These are phyloP conservation scores for Metellina segmentata DNA, from an alignment of 2,888 invertebrate genomes.

Conservation along the genomic window DNA sequence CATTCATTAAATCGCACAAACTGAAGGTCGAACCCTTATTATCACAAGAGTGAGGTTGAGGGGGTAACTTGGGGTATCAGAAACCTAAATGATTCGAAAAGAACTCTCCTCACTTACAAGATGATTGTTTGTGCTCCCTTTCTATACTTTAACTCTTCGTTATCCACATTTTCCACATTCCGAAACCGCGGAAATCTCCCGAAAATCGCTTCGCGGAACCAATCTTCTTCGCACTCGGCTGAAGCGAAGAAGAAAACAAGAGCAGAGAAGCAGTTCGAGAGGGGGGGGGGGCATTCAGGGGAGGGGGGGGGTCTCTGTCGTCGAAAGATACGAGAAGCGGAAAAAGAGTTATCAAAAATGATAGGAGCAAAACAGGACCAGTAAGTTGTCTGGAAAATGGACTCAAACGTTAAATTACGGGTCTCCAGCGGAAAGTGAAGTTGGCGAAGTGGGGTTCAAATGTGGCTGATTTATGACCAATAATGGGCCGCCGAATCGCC, in stretches of 20 bases:
- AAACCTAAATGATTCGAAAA: too few relatives aligned
- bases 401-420: slow-evolving; percentile 61
- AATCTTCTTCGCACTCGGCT: not conserved
- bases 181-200: not conserved
- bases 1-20: too few relatives aligned
- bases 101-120: too few relatives aligned
- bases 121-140: too few relatives aligned
- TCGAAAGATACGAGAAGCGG: slow-evolving; percentile 4
- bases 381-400: slow-evolving; percentile 40
- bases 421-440: slow-evolving; percentile 29
- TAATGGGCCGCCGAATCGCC: slow-evolving; percentile 62
- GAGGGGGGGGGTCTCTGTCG: not conserved
- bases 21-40: too few relatives aligned
- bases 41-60: too few relatives aligned
- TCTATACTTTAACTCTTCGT: too few relatives aligned
- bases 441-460: slow-evolving; percentile 45
- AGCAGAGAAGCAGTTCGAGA: not conserved
- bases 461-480: slow-evolving; percentile 69
- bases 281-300: not conserved
- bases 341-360: slow-evolving; percentile 66
- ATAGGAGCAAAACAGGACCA: slow-evolving; percentile 12
- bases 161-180: too few relatives aligned
- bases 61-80: too few relatives aligned
- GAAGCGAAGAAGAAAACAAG: slow-evolving; percentile 3
- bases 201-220: not conserved